These are phyloP conservation scores for Magallana angulata DNA, from an alignment of 1,140 invertebrate genomes.

Conservation along the genomic window DNA sequence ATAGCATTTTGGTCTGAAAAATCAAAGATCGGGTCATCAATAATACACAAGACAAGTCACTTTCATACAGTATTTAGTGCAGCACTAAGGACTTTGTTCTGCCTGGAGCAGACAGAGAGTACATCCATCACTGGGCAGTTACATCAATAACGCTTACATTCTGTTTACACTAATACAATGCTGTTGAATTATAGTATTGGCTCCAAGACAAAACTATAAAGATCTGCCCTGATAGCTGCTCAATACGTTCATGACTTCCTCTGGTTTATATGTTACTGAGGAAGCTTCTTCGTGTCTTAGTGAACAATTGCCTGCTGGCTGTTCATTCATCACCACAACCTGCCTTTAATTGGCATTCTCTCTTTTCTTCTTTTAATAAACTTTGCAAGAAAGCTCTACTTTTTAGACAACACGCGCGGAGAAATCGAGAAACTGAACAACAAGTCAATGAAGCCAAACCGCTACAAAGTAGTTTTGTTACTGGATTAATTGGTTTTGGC, in stretches of 20 bases:
- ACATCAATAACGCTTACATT: not conserved
- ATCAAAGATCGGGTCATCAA: slow-evolving; percentile 20
- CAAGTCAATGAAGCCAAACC: no score
- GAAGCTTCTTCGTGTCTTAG: no score
- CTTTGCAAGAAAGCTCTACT: no score
- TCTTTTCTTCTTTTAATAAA: no score
- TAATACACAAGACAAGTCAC: not conserved
- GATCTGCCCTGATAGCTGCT: not conserved
- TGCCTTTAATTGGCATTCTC: no score
- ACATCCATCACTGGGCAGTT: not conserved
- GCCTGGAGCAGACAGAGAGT: not conserved
- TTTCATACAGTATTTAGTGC: not conserved
- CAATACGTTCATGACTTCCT: not conserved
- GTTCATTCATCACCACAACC: no score
- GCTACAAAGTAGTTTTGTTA: no score
- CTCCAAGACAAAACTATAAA: not conserved
- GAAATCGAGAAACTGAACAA: no score
- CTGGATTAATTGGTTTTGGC: no score
- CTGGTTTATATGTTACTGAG: no score
- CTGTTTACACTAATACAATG: not conserved
- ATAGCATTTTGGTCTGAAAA: not conserved
- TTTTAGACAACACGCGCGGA: no score
- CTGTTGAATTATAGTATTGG: not conserved
- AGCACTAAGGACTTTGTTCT: not conserved
- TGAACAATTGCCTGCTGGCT: no score